Evolutionary conservation across 2,888 invertebrate genomes (phyloP).

Genomic region (Sabatieria punctata): DNA sequence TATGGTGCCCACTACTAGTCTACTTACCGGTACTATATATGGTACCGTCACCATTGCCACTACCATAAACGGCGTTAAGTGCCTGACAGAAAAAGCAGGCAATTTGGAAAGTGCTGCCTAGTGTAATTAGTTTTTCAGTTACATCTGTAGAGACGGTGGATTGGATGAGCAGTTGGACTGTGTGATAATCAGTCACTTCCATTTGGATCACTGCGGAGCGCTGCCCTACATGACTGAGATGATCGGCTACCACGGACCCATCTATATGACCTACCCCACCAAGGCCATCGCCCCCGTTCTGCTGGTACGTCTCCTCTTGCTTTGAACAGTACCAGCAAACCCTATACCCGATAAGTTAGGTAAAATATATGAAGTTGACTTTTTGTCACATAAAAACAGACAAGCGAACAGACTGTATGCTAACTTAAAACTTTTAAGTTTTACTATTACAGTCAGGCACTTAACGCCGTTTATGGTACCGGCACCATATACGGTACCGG

Average conservation of each 20-base stretch:
- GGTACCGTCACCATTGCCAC: too few relatives aligned
- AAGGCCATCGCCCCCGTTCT: constrained; percentile 97
- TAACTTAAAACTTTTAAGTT: too few relatives aligned
- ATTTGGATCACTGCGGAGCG: constrained; percentile 85
- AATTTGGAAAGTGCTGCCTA: too few relatives aligned
- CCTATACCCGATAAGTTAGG: too few relatives aligned
- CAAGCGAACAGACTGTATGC: not conserved
- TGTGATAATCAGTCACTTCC: constrained; percentile 81
- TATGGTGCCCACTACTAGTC: too few relatives aligned
- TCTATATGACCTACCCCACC: constrained; percentile 99
- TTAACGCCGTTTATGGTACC: too few relatives aligned
- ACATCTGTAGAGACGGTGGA: constrained; percentile 44
- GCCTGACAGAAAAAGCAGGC: too few relatives aligned
- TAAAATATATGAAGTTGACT: too few relatives aligned
- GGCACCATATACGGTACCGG: too few relatives aligned
- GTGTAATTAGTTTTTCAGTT: constrained; percentile 13
- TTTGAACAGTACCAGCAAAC: not conserved
- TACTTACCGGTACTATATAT: too few relatives aligned
- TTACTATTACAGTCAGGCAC: too few relatives aligned
- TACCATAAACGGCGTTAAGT: too few relatives aligned
- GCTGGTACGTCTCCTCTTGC: constrained; percentile 60
- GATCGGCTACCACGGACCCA: constrained; percentile 92
- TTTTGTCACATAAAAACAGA: not conserved
- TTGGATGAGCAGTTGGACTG: constrained; percentile 85
- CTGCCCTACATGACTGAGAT: constrained; percentile 78